Evolutionary conservation across 1,140 invertebrate genomes (phyloP).

Genomic region (Parasteatoda tepidariorum): DNA sequence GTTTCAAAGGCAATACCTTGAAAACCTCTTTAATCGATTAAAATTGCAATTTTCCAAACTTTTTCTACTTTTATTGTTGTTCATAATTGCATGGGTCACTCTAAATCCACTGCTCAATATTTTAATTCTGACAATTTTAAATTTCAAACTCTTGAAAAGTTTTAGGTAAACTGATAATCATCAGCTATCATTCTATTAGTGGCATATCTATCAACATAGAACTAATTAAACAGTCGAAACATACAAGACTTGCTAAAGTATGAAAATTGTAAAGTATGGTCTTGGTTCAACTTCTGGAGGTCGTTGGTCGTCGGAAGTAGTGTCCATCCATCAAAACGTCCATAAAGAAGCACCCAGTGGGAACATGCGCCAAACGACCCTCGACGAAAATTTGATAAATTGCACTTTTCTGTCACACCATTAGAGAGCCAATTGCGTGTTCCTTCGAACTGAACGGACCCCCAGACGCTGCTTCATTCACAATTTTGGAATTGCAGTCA

Average conservation of each 20-base stretch:
- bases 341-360: constrained; percentile 9
- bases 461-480: neutral
- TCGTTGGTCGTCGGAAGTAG: neutral
- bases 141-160: no score
- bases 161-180: no score
- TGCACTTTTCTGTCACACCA: constrained; percentile 12
- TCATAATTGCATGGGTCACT: no score
- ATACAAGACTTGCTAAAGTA: neutral
- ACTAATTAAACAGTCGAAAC: no score
- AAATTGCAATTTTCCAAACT: no score
- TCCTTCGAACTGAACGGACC: neutral
- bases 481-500: neutral
- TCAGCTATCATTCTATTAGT: no score
- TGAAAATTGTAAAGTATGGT: neutral
- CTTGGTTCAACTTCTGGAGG: neutral
- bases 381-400: constrained; percentile 21
- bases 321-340: constrained; percentile 26
- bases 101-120: no score
- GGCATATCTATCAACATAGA: no score
- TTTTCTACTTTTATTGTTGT: no score
- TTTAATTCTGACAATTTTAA: no score
- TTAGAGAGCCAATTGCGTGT: constrained; percentile 4
- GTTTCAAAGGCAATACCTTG: no score
- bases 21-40: no score
- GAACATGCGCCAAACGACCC: neutral